Conservation (phyloP, 2,797 vertebrate species). For the Ptychobarbus kaznakovi region DNA sequence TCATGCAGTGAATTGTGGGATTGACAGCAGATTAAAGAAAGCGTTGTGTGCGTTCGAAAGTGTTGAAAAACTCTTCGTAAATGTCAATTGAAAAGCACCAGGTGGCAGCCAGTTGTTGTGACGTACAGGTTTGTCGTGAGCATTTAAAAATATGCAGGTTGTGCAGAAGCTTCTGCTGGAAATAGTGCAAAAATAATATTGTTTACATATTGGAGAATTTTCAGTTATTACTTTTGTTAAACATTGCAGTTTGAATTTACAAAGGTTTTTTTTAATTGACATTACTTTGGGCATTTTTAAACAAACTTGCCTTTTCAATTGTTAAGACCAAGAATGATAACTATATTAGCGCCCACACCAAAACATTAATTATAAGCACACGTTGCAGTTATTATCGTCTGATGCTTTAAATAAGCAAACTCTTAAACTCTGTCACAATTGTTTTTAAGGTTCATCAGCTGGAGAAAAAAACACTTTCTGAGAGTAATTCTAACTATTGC, state of each 20-base stretch:
- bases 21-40: not conserved
- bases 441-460: not conserved
- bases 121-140: not conserved
- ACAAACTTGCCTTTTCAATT: not conserved
- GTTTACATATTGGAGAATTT: not conserved
- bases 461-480: not conserved
- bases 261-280: not conserved
- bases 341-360: not conserved
- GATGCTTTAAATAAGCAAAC: not conserved
- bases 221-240: not conserved
- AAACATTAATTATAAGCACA: not conserved
- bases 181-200: not conserved
- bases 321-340: not conserved
- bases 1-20: not conserved
- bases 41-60: fast-evolving
- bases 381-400: not conserved
- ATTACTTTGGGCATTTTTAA: not conserved
- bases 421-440: not conserved
- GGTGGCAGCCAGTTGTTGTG: not conserved
- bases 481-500: not conserved
- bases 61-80: not conserved
- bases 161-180: not conserved
- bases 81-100: not conserved
- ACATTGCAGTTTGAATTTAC: not conserved
- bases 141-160: not conserved